Evolutionary conservation across 1,140 invertebrate species (phyloP).

Genomic region (Scaptodrosophila lebanonensis): DNA sequence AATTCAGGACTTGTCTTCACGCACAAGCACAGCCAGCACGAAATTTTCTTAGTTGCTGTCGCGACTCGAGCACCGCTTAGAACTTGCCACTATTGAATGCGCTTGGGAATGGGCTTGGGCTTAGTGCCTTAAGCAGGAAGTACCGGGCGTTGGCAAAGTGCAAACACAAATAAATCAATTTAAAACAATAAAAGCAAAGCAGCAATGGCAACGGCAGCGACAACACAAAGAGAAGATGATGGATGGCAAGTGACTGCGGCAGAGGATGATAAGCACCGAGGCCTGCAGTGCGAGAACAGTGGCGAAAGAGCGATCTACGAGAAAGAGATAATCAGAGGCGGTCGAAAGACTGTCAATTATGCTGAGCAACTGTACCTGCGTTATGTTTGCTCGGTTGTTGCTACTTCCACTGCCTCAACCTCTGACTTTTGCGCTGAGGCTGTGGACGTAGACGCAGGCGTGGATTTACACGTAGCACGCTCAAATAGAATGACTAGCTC

Average conservation of each 20-base stretch:
- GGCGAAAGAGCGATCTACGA: constrained; percentile 5
- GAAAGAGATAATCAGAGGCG: constrained; percentile 21
- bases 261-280: constrained; percentile 31
- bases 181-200: constrained; percentile 64
- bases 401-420: neutral
- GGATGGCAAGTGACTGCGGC: constrained; percentile 35
- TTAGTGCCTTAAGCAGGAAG: constrained; percentile 58
- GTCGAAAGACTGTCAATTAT: constrained; percentile 9
- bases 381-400: constrained; percentile 11
- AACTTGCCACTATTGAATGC: constrained; percentile 33
- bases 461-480: constrained; percentile 77
- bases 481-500: constrained; percentile 93
- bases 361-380: constrained; percentile 16
- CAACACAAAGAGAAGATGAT: constrained; percentile 55
- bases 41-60: too few relatives aligned
- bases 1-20: too few relatives aligned
- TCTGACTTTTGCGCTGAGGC: constrained; percentile 10
- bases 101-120: constrained; percentile 24
- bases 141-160: constrained; percentile 51
- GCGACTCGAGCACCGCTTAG: neutral
- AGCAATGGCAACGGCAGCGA: constrained; percentile 21
- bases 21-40: too few relatives aligned
- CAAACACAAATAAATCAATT: constrained; percentile 74
- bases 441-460: neutral
- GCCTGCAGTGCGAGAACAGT: constrained; percentile 4